Conservation (phyloP, 2,888 invertebrate genomes). For the Drosophila pseudotalamancana region DNA sequence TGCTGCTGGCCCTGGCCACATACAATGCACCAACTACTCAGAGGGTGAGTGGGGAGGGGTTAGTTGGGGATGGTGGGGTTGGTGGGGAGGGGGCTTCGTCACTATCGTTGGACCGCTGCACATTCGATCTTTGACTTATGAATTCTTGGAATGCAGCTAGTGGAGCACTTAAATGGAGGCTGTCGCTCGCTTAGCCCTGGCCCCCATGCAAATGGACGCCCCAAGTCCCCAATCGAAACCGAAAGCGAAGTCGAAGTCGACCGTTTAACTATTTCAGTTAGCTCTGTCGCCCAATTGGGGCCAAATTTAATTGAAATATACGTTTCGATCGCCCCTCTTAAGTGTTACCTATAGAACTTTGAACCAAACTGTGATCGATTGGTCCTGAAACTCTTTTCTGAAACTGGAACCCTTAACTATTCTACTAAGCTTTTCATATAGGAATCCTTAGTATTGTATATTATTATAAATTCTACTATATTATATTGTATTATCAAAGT, state of each 20-base stretch:
- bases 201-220: conserved; percentile 16
- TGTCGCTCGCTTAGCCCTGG: conserved; percentile 33
- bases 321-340: conserved; percentile 31
- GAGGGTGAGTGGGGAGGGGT: background rate
- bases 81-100: conserved; percentile 12
- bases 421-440: too few relatives aligned
- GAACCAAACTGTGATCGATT: background rate
- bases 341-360: conserved; percentile 14
- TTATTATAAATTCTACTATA: too few relatives aligned
- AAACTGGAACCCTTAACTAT: too few relatives aligned
- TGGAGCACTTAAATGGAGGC: conserved; percentile 68
- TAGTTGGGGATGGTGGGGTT: background rate
- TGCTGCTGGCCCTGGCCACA: conserved; percentile 53
- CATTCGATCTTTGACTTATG: conserved; percentile 77
- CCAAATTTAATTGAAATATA: conserved; percentile 62
- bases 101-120: conserved; percentile 62
- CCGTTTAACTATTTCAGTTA: conserved; percentile 22
- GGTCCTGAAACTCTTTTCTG: too few relatives aligned
- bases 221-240: too few relatives aligned
- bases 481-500: too few relatives aligned
- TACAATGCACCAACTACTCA: conserved; percentile 51
- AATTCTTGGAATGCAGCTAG: conserved; percentile 77
- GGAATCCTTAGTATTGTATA: too few relatives aligned
- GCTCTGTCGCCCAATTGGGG: conserved; percentile 59
- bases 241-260: too few relatives aligned